Percentiles rank a stretch among this genome's conserved stretches.
These are phyloP conservation scores for Endomychus coccineus DNA, from an alignment of 2,888 invertebrate species.

Conservation along the genomic window DNA sequence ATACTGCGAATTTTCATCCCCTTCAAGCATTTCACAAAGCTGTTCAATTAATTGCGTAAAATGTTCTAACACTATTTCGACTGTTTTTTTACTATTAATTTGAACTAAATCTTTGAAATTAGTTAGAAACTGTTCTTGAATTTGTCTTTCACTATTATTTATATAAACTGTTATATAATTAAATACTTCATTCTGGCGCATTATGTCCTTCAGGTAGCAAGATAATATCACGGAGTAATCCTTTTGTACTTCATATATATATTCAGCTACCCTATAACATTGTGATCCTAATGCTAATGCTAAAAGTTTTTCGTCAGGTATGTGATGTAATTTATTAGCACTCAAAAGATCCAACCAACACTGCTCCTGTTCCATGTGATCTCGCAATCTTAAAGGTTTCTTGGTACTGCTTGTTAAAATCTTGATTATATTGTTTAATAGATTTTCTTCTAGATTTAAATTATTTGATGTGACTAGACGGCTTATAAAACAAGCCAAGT, in stretches of 20 bases:
- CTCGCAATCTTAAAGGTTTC: conserved; percentile 38
- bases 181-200: conserved; percentile 56
- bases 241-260: conserved; percentile 54
- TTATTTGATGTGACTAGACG: conserved; percentile 38
- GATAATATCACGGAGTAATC: conserved; percentile 57
- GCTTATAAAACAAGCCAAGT: conserved; percentile 39
- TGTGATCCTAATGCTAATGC: conserved; percentile 55
- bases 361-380: conserved; percentile 63
- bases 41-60: conserved; percentile 45
- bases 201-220: conserved; percentile 59
- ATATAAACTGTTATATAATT: conserved; percentile 48
- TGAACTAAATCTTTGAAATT: conserved; percentile 49
- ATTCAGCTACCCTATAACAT: conserved; percentile 65
- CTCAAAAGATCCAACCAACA: conserved; percentile 62
- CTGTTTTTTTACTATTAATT: conserved; percentile 56
- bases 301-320: conserved; percentile 53
- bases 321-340: conserved; percentile 53
- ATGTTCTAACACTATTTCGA: conserved; percentile 54
- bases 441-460: conserved; percentile 36
- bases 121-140: conserved; percentile 43
- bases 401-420: conserved; percentile 33
- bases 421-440: conserved; percentile 56
- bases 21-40: conserved; percentile 43
- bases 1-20: conserved; percentile 45
- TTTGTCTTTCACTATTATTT: conserved; percentile 39